These are phyloP conservation scores for Agrochola lota DNA, from an alignment of 2,888 invertebrate genomes.

Conservation along the genomic window DNA sequence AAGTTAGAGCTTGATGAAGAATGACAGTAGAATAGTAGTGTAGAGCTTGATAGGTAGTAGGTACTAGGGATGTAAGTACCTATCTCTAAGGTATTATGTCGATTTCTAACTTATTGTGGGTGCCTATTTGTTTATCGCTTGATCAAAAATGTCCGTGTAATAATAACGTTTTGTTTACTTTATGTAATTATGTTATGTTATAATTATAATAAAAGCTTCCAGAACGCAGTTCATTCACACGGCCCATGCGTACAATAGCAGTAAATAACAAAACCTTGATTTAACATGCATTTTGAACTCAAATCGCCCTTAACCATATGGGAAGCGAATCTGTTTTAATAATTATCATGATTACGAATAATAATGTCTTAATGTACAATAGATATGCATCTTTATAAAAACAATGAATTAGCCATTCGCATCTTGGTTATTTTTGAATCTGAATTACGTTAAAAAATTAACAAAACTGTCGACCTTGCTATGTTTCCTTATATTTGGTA, in stretches of 20 bases:
- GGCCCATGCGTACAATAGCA: conserved; percentile 35
- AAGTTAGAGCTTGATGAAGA: too few species aligned
- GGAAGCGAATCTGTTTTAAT: conserved; percentile 44
- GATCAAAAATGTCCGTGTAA: conserved; percentile 14
- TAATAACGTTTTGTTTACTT: conserved; percentile 28
- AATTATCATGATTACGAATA: conserved; percentile 40
- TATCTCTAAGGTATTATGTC: too few species aligned
- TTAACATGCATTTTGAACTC: conserved; percentile 35
- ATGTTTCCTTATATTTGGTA: conserved; percentile 70
- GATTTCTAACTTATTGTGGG: background rate
- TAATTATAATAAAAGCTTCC: conserved; percentile 11
- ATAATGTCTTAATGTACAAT: conserved; percentile 59
- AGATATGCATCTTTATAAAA: conserved; percentile 64
- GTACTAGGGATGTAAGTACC: too few species aligned
- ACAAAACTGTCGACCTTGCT: conserved; percentile 69
- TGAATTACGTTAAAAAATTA: conserved; percentile 56
- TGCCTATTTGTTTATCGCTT: background rate
- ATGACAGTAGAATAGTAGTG: too few species aligned
- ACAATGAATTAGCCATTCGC: conserved; percentile 33
- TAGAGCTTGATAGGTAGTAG: too few species aligned
- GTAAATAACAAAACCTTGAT: conserved; percentile 42
- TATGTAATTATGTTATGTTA: conserved; percentile 9
- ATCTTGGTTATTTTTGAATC: conserved; percentile 43
- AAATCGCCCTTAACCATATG: conserved; percentile 51
- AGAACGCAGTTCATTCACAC: conserved; percentile 44